Conservation (phyloP, 2,797 vertebrate genomes). For the Streptopelia turtur region DNA sequence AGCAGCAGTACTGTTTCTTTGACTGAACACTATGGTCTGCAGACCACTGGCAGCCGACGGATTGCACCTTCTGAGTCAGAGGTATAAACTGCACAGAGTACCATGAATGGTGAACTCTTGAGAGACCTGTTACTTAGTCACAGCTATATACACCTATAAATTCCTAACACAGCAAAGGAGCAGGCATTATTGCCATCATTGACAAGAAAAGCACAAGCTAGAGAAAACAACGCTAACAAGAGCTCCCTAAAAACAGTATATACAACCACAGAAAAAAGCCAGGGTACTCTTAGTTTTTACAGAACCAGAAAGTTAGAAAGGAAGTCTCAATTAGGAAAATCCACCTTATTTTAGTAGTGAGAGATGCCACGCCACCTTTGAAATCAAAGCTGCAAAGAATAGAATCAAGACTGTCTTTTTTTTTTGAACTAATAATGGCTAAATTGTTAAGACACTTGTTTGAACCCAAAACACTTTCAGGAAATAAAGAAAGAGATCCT, state of each 20-base stretch:
- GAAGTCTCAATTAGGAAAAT: background rate
- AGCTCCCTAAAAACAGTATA: background rate
- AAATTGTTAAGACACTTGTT: background rate
- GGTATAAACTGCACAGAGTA: background rate
- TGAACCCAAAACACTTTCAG: background rate
- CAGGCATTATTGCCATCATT: background rate
- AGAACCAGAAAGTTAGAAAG: background rate
- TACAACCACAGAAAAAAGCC: background rate
- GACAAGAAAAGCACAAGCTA: background rate
- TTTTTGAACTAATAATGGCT: background rate
- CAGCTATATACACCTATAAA: background rate
- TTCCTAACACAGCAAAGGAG: background rate
- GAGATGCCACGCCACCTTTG: background rate
- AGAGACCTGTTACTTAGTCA: background rate
- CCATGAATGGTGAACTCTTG: background rate
- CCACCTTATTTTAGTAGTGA: background rate
- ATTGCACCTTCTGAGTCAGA: background rate
- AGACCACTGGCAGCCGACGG: background rate
- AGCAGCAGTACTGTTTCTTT: background rate
- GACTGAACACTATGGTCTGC: background rate
- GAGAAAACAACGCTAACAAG: background rate
- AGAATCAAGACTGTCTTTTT: background rate
- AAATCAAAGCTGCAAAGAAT: background rate
- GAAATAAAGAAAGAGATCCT: background rate
- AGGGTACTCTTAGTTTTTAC: background rate